phyloP scores from a whole-genome alignment of 2,113 vertebrate genomes.

The Ranitomeya variabilis region DNA sequence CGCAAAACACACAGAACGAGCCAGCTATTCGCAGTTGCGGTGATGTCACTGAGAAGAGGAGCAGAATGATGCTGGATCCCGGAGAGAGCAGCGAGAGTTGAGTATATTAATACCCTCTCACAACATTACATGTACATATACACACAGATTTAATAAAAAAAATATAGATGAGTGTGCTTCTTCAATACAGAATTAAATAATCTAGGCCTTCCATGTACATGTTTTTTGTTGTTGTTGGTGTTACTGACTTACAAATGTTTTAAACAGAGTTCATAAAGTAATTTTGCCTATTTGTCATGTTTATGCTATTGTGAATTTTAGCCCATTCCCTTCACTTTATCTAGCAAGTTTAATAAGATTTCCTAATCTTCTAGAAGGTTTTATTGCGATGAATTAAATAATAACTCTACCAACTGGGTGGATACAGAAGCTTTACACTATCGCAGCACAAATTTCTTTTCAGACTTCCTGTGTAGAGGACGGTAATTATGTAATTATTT shows the following conservation, averaged over 20 bases:
- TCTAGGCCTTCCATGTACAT: background rate
- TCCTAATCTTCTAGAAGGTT: background rate
- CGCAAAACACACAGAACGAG: too few species aligned
- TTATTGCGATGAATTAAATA: constrained; percentile 23
- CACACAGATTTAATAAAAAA: too few species aligned
- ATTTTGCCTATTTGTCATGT: background rate
- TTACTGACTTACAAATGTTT: background rate
- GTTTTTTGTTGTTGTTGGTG: background rate
- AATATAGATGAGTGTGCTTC: too few species aligned
- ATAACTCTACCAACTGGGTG: constrained; percentile 16
- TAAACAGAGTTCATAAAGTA: background rate
- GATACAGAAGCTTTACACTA: constrained; percentile 27
- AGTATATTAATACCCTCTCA: too few species aligned
- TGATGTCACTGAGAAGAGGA: too few species aligned
- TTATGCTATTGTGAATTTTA: background rate
- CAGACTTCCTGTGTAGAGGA: constrained; percentile 66
- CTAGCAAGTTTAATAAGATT: background rate
- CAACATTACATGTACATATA: too few species aligned
- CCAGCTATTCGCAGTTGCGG: too few species aligned
- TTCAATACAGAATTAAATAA: background rate
- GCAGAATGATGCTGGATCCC: too few species aligned
- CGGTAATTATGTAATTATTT: constrained; percentile 83
- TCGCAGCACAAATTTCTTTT: constrained; percentile 27
- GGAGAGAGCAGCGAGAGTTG: too few species aligned
- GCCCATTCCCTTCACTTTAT: background rate